These are phyloP conservation scores for Lanistes nyassanus DNA, from an alignment of 1,140 invertebrate species.

Conservation along the genomic window DNA sequence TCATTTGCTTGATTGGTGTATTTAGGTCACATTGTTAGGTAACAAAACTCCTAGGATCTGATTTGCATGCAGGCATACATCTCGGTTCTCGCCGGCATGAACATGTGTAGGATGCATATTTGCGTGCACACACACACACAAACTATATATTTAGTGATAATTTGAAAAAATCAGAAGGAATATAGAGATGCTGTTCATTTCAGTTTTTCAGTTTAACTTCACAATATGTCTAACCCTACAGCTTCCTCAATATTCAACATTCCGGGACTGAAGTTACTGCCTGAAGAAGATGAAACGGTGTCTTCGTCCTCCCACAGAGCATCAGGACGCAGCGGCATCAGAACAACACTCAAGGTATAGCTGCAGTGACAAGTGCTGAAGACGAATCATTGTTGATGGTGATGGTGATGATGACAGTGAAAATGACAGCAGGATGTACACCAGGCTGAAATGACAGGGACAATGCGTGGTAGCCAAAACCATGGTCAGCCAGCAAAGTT, in stretches of 20 bases:
- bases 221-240: slow-evolving; percentile 65
- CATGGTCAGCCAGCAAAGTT: too few species aligned
- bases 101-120: too few species aligned
- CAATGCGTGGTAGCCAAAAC: not conserved
- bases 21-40: too few species aligned
- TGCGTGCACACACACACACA: too few species aligned
- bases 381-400: too few species aligned
- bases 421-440: not conserved
- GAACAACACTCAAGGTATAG: slow-evolving; percentile 57
- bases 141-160: too few species aligned
- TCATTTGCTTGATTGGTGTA: too few species aligned
- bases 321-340: slow-evolving; percentile 52
- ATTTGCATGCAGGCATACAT: too few species aligned
- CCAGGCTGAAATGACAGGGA: not conserved
- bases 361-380: not conserved
- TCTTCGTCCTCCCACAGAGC: slow-evolving; percentile 44
- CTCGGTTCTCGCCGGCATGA: too few species aligned
- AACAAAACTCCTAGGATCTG: too few species aligned
- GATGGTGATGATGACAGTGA: not conserved
- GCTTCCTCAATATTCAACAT: slow-evolving; percentile 93
- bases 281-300: slow-evolving; percentile 70
- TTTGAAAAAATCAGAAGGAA: too few species aligned
- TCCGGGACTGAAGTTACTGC: slow-evolving; percentile 82
- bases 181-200: too few species aligned
- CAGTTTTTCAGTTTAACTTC: not conserved